Conservation (phyloP, 2,888 invertebrate species). For the Ganaspis brasiliensis region DNA sequence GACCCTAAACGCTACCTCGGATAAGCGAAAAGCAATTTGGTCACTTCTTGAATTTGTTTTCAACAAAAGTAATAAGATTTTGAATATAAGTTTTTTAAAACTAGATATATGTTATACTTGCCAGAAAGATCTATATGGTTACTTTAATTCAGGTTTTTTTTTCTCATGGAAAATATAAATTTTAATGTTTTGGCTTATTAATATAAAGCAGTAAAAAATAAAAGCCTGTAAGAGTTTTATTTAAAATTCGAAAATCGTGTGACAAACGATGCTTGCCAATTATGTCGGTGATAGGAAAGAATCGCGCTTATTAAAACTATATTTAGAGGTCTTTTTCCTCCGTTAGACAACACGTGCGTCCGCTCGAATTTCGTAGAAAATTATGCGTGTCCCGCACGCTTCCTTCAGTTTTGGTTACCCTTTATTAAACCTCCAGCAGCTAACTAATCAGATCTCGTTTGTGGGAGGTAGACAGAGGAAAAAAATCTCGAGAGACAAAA, state of each 20-base stretch:
- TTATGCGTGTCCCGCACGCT: conserved; percentile 65
- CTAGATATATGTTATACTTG: too few relatives aligned
- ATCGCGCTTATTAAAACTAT: conserved; percentile 21
- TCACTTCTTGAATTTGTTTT: neutral
- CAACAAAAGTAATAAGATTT: too few relatives aligned
- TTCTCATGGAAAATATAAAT: conserved; percentile 6
- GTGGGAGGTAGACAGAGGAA: conserved; percentile 27
- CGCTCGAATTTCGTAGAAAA: conserved; percentile 66
- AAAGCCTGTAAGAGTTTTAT: too few relatives aligned
- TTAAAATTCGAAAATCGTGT: neutral
- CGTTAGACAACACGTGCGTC: conserved; percentile 43
- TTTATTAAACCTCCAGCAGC: conserved; percentile 66
- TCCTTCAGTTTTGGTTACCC: conserved; percentile 48
- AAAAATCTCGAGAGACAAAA: conserved; percentile 44
- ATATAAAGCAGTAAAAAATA: too few relatives aligned
- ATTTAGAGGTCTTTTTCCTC: conserved; percentile 23
- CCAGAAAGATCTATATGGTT: too few relatives aligned
- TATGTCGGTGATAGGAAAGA: conserved; percentile 13
- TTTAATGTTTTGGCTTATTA: too few relatives aligned
- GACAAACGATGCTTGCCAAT: conserved; percentile 12
- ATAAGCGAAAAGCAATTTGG: conserved; percentile 5
- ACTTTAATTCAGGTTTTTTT: too few relatives aligned
- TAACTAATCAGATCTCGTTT: conserved; percentile 60
- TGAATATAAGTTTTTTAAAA: too few relatives aligned
- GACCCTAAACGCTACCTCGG: neutral